Base-by-base conservation (phyloP, 2,888 invertebrate species). In the Toxonevra muliebris region DNA sequence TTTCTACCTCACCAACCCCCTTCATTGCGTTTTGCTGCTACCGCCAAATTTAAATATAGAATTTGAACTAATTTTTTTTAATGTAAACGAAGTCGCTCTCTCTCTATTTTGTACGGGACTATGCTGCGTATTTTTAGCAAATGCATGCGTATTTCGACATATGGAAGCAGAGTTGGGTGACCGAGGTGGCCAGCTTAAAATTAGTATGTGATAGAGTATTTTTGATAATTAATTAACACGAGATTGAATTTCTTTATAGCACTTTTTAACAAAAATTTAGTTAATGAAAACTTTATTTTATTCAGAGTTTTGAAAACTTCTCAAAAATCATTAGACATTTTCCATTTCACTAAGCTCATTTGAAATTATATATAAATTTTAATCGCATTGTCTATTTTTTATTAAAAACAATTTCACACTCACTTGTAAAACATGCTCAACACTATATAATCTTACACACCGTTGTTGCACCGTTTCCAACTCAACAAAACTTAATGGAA, bases 41-140 rank as follows among this genome's bases (percentile, higher is more conserved):
- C 74, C 76, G 74, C 76, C 74, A 75, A 70, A 77, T 79, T 80
- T 80, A 80, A 79, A 78, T 77, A 74, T 80, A 80, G 80, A 77
- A 81, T 82, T 78, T 82, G 81, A 82, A 80, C 80, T 76, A 81
- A 80, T 80, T 82, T 81, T 74, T 45, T n/a, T 15, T 53, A 4
- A 7, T 11, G 65, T 40, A 60, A 68, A 64, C 63, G 68, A 68
- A 68, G 64, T 64, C 60, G 61, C 30, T 45, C 13, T 11, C 20
- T 11, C 13, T 60, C 12, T 19, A 60, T 10, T 59, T 60, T 48
- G 58, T 13, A 48, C 40, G 60, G 60, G 60, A 60, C 60, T 50
- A 20, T 48, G 42, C 20, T 12, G 45, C 13, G 45, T 60, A 60
- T 60, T 60, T 60, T 48, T 48, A 60, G 60, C 48, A 19, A 41